Conservation (phyloP, 2,888 invertebrate genomes). For the Drosophila differens region DNA sequence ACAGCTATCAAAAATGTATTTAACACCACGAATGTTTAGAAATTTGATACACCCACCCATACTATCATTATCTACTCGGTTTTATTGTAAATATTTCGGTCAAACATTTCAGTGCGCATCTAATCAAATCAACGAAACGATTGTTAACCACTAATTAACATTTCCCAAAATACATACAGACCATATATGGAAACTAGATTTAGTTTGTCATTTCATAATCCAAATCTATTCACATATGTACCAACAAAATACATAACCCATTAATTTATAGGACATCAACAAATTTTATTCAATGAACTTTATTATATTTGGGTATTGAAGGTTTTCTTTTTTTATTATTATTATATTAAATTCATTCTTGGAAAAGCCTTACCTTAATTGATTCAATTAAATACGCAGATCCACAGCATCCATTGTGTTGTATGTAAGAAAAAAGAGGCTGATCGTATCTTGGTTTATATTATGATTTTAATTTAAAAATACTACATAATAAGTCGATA, state of each 20-base stretch:
- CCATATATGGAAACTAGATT: conserved; percentile 36
- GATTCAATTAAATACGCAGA: neutral
- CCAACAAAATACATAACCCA: conserved; percentile 61
- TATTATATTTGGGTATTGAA: conserved; percentile 7
- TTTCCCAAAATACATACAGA: conserved; percentile 11
- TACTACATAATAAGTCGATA: conserved; percentile 21
- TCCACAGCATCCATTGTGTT: neutral
- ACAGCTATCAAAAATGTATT: conserved; percentile 35
- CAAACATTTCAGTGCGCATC: conserved; percentile 39
- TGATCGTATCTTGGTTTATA: neutral
- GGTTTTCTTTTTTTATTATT: neutral
- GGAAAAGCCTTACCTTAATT: neutral
- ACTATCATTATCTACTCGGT: conserved; percentile 20
- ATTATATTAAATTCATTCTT: neutral
- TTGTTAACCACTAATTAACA: conserved; percentile 25
- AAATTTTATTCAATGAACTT: conserved; percentile 22
- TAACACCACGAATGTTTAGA: conserved; percentile 15
- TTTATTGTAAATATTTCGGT: conserved; percentile 70
- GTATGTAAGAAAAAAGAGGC: neutral
- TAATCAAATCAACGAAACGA: conserved; percentile 13
- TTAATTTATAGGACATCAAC: conserved; percentile 46
- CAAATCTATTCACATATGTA: conserved; percentile 54
- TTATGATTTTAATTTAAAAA: conserved; percentile 14
- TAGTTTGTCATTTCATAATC: conserved; percentile 56
- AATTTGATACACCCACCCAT: conserved; percentile 29